A percentile compares a stretch with the other conserved stretches of the same genome.
Conservation (phyloP, 1,140 invertebrate genomes). For the Pseudachorutes palmiensis region DNA sequence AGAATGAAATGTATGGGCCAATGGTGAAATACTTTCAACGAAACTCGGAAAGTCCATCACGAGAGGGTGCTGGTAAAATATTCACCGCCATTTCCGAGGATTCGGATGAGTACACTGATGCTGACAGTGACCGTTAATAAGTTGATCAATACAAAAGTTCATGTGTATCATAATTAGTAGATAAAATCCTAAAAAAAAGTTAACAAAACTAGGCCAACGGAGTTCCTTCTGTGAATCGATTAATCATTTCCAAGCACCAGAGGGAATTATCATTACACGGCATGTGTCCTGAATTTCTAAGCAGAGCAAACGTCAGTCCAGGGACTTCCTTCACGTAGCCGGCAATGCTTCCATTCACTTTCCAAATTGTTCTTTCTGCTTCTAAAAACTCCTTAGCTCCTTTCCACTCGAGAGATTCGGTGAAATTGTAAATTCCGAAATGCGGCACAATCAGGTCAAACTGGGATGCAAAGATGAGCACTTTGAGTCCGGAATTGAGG, state of each 20-base stretch:
- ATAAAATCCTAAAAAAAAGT: too few species aligned
- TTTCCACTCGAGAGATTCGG: background rate
- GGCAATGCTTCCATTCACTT: background rate
- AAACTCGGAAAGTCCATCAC: background rate
- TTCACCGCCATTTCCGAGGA: background rate
- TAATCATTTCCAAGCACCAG: conserved; percentile 13
- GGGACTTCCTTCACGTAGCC: background rate
- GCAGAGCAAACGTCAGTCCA: background rate
- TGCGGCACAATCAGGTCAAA: conserved; percentile 11
- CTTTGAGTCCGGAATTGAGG: background rate
- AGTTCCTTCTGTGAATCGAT: background rate
- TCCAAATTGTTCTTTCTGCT: background rate
- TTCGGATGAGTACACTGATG: too few species aligned
- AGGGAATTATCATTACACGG: conserved; percentile 4
- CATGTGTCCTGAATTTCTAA: conserved; percentile 12
- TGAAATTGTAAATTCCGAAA: background rate
- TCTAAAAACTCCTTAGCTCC: background rate
- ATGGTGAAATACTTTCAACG: background rate
- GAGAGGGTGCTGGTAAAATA: background rate
- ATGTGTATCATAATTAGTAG: too few species aligned
- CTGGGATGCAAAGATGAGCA: conserved; percentile 7
- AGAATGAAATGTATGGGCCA: background rate
- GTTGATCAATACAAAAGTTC: too few species aligned
- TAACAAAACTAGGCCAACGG: background rate
- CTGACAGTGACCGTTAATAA: too few species aligned